Evolutionary conservation across 2,888 invertebrate genomes (phyloP).

Genomic region (Noctua fimbriata): DNA sequence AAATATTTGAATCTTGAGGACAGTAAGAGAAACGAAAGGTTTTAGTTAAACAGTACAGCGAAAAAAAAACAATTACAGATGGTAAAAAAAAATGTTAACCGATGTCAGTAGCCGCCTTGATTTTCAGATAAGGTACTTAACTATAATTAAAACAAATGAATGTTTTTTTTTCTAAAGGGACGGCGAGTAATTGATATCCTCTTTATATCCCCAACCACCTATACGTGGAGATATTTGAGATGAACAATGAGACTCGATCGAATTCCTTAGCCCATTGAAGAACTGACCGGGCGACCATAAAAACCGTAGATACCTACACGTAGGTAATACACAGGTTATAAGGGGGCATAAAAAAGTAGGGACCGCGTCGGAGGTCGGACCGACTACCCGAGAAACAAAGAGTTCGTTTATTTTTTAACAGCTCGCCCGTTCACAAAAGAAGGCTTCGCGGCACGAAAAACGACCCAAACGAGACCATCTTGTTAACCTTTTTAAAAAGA

Average conservation of each 20-base stretch:
- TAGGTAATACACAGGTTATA: conserved; percentile 90
- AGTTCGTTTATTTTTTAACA: conserved; percentile 91
- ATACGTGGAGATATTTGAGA: conserved; percentile 79
- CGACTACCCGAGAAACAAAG: conserved; percentile 90
- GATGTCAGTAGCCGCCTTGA: conserved; percentile 61
- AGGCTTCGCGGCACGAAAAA: conserved; percentile 89
- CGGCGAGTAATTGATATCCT: conserved; percentile 78
- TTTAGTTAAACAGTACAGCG: conserved; percentile 8
- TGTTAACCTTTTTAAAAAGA: conserved; percentile 90
- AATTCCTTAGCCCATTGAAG: conserved; percentile 90
- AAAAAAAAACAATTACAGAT: conserved; percentile 4
- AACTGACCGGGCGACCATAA: conserved; percentile 89
- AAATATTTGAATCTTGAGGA: conserved; percentile 59
- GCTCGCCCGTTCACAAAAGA: conserved; percentile 90
- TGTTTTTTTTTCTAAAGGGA: conserved; percentile 70
- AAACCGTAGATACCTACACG: conserved; percentile 90
- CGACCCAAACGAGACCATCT: conserved; percentile 88
- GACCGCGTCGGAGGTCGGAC: conserved; percentile 90
- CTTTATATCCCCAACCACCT: conserved; percentile 74
- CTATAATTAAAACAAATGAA: conserved; percentile 73
- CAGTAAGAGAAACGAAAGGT: conserved; percentile 36
- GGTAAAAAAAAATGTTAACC: conserved; percentile 10
- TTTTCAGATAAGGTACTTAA: conserved; percentile 71
- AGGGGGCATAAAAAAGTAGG: conserved; percentile 89
- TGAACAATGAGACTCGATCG: conserved; percentile 89